A percentile compares a stretch with the other conserved stretches of the same genome.
These are phyloP conservation scores for Oreochromis tanganicae DNA, from an alignment of 2,113 vertebrate genomes.

Conservation along the genomic window DNA sequence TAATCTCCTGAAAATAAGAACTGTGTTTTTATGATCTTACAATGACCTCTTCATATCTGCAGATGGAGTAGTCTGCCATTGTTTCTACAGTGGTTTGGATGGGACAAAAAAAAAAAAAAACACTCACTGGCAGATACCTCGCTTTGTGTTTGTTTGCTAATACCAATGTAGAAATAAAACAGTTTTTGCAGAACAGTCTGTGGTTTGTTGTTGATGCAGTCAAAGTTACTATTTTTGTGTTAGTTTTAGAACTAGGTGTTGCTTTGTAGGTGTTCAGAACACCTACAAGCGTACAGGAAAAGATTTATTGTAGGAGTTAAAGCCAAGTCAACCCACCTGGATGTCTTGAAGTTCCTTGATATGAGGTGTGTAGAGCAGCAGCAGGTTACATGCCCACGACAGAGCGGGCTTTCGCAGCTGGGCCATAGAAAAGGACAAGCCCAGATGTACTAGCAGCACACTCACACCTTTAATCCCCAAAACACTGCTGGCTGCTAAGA, in stretches of 20 bases:
- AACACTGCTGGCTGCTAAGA: constrained; percentile 79
- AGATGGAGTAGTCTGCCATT: background rate
- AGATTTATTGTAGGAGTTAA: background rate
- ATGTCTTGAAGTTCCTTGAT: constrained; percentile 80
- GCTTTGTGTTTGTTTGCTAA: background rate
- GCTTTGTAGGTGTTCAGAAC: background rate
- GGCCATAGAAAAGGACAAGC: constrained; percentile 81
- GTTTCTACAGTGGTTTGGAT: background rate
- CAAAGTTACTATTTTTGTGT: background rate
- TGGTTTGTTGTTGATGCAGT: background rate
- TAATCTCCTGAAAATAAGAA: background rate
- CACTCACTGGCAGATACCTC: background rate
- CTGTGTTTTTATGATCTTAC: background rate
- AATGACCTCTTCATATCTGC: background rate
- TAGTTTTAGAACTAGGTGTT: background rate
- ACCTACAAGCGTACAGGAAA: background rate
- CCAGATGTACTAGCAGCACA: constrained; percentile 78
- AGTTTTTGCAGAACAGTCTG: background rate
- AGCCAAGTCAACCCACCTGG: constrained; percentile 72
- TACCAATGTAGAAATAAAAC: background rate
- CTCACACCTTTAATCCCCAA: constrained; percentile 80
- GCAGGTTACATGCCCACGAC: constrained; percentile 81
- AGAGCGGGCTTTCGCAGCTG: constrained; percentile 75
- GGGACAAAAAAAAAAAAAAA: background rate
- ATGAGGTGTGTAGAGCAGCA: constrained; percentile 81